Conservation (phyloP, 2,113 vertebrate genomes). For the Pampusana beccarii region DNA sequence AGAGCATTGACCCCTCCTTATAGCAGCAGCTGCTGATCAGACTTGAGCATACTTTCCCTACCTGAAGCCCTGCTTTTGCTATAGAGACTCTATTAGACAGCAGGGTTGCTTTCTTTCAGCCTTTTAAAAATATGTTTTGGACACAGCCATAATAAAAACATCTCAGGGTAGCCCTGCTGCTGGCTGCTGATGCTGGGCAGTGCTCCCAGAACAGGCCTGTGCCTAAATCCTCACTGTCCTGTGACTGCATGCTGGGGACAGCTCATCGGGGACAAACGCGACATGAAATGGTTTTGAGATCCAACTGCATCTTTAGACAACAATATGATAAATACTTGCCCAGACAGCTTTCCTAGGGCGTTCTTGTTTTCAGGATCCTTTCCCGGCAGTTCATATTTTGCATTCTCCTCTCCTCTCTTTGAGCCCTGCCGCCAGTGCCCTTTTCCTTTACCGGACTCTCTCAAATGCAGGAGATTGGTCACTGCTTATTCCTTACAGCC, state of each 20-base stretch:
- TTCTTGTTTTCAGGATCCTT: background rate
- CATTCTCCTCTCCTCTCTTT: background rate
- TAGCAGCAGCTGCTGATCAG: background rate
- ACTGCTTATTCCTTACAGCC: background rate
- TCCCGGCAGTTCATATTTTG: background rate
- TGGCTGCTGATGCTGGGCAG: background rate
- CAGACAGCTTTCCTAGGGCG: background rate
- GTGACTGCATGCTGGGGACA: fast-evolving
- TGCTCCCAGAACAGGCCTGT: background rate
- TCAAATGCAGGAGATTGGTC: background rate
- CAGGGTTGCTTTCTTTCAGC: background rate
- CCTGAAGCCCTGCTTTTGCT: background rate
- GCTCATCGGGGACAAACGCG: background rate
- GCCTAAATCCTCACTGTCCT: background rate
- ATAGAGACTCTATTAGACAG: background rate
- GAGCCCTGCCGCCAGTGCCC: background rate
- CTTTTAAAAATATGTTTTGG: background rate
- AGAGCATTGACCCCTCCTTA: background rate
- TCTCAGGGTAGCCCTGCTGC: background rate
- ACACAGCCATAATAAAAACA: background rate
- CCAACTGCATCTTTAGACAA: background rate
- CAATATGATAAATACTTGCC: background rate
- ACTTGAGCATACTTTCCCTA: background rate
- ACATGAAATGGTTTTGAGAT: background rate
- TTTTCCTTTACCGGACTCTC: background rate